A percentile compares a stretch with the other conserved stretches of the same genome.
phyloP scores from a whole-genome alignment of 2,888 invertebrate genomes.

The Limnephilus lunatus region DNA sequence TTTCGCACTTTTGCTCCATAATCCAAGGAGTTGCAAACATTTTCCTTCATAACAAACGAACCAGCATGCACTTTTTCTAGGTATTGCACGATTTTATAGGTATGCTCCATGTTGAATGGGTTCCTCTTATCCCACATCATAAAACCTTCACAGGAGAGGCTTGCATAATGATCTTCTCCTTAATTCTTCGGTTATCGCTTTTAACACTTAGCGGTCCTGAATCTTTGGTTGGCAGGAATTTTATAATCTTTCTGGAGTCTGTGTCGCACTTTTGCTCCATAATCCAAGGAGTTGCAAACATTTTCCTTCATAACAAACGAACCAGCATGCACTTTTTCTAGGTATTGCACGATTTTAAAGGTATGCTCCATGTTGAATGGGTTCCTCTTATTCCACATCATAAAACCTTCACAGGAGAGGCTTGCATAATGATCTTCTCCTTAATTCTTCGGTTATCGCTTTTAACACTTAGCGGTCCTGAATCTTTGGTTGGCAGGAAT shows the following conservation, averaged over 20 bases:
- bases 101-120: no score
- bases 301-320: slow-evolving; percentile 66
- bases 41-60: no score
- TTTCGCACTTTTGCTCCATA: no score
- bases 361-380: slow-evolving; percentile 62
- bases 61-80: no score
- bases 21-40: no score
- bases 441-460: slow-evolving; percentile 22
- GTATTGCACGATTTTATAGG: no score
- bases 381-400: slow-evolving; percentile 58
- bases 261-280: no score
- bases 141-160: no score
- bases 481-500: slow-evolving; percentile 27
- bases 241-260: slow-evolving; percentile 14
- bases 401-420: slow-evolving; percentile 61
- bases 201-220: slow-evolving; percentile 47
- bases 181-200: slow-evolving; percentile 20
- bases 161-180: slow-evolving; percentile 65
- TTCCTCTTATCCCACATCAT: no score
- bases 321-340: slow-evolving; percentile 67
- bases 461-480: slow-evolving; percentile 45
- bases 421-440: slow-evolving; percentile 66
- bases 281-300: no score
- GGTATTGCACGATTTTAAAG: slow-evolving; percentile 60
- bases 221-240: neutral